Conservation (phyloP, 2,113 vertebrate genomes). For the Phaethornis superciliosus region DNA sequence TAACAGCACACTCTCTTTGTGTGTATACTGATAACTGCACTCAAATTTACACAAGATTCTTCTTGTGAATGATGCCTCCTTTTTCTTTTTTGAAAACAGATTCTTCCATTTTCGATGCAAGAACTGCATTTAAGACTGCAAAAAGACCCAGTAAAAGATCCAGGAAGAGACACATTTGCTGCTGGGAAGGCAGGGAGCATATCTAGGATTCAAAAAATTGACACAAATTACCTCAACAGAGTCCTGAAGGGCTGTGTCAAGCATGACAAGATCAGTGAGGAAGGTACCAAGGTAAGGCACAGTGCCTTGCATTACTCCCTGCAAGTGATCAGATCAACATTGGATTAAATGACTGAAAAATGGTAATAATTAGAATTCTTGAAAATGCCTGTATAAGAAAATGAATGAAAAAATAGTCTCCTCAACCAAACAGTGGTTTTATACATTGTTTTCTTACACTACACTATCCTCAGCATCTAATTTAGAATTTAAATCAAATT, state of each 20-base stretch:
- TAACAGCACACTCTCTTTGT: neutral
- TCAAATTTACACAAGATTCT: neutral
- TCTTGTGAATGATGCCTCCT: neutral
- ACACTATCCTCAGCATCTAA: neutral
- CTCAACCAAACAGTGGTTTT: neutral
- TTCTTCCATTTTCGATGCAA: neutral
- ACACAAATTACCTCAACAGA: slow-evolving; percentile 81
- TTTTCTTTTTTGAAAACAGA: neutral
- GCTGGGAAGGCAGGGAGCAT: neutral
- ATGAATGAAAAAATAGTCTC: neutral
- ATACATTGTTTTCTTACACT: neutral
- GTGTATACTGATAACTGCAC: neutral
- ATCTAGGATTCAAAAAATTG: neutral
- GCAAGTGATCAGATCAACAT: slow-evolving; percentile 8
- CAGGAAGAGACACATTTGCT: neutral
- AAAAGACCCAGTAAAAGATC: neutral
- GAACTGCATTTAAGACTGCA: neutral
- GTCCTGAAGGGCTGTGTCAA: slow-evolving; percentile 91
- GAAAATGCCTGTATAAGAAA: neutral
- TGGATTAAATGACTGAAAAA: neutral
- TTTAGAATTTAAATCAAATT: neutral
- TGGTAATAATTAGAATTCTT: neutral
- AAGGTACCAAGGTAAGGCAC: slow-evolving; percentile 95
- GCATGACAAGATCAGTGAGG: slow-evolving; percentile 91
- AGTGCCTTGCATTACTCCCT: slow-evolving; percentile 95